phyloP scores from a whole-genome alignment of 2,888 invertebrate genomes.

The Parasteatoda lunata region DNA sequence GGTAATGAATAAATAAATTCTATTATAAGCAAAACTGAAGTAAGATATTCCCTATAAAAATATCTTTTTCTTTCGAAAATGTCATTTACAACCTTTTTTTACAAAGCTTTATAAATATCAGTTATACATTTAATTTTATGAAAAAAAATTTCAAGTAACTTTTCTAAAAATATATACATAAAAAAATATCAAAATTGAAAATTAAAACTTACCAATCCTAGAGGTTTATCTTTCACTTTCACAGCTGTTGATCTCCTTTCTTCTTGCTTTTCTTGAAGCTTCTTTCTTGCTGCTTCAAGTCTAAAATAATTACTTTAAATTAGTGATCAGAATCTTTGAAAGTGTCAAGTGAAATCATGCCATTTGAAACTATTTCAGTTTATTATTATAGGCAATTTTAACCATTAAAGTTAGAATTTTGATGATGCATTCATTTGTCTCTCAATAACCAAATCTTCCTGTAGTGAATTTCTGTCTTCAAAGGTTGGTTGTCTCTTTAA shows the following conservation, averaged over 20 bases:
- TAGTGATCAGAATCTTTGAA: too few species aligned
- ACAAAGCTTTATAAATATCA: neutral
- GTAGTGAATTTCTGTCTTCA: too few species aligned
- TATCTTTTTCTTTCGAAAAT: too few species aligned
- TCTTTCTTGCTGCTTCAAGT: slow-evolving; percentile 55
- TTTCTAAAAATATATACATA: neutral
- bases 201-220: slow-evolving; percentile 58
- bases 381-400: too few species aligned
- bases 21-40: neutral
- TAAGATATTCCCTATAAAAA: too few species aligned
- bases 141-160: neutral
- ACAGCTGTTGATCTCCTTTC: slow-evolving; percentile 59
- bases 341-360: too few species aligned
- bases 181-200: neutral
- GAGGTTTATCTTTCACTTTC: slow-evolving; percentile 65
- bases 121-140: neutral
- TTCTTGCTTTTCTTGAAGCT: slow-evolving; percentile 65
- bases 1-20: neutral
- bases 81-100: neutral
- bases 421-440: too few species aligned
- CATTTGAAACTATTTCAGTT: too few species aligned
- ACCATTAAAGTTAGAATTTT: too few species aligned
- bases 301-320: slow-evolving; percentile 29
- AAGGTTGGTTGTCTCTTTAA: too few species aligned
- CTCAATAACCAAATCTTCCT: too few species aligned